Base-by-base conservation (phyloP, 1,140 invertebrate genomes). In the Drosophila cardini region DNA sequence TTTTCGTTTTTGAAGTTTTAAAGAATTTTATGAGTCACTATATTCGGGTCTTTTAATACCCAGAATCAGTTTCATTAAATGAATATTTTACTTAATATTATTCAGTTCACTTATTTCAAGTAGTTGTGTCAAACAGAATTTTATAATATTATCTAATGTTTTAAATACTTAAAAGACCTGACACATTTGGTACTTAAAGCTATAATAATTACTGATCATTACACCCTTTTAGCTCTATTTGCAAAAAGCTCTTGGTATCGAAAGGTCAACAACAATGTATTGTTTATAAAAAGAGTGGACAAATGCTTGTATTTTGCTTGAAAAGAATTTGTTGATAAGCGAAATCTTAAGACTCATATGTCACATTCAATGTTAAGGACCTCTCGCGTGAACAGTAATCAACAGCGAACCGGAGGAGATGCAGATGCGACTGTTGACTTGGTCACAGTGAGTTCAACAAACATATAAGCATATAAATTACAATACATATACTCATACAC, bases 321-420 rank as follows among this genome's bases (percentile, higher is more conserved):
- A 18, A 32, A 21, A 30, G 6, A 18, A 46, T 3, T 10, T 15
- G 15, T 48, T 45, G 81, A 84, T 73, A 80, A 80, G 80, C 55
- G 6, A 48, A 53, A 56, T 65, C 32, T 48, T 15, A 8, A 15
- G 38, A 36, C 61, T 32, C 60, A 65, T 52, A 36, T 68, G 52
- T 53, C 48, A 73, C 50, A 60, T 79, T 87, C 57, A 87, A 86
- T 83, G 83, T 62, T 79, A 83, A 79, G 79, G 84, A 86, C 81
- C 79, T 65, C 42, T 4, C 21, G 40, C 42, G 46, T 76, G 58
- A 64, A 74, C 64, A 63, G 21, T 63, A 63, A 64, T 74, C 45
- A 63, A 42, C 30, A 78, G 38, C 18, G 40, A 36, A 40, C 63
- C 58, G 60, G 13, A 65, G 26, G 6, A 34, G 40, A 34, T 56